These are phyloP conservation scores for Limnephilus marmoratus DNA, from an alignment of 2,888 invertebrate genomes.

Conservation along the genomic window DNA sequence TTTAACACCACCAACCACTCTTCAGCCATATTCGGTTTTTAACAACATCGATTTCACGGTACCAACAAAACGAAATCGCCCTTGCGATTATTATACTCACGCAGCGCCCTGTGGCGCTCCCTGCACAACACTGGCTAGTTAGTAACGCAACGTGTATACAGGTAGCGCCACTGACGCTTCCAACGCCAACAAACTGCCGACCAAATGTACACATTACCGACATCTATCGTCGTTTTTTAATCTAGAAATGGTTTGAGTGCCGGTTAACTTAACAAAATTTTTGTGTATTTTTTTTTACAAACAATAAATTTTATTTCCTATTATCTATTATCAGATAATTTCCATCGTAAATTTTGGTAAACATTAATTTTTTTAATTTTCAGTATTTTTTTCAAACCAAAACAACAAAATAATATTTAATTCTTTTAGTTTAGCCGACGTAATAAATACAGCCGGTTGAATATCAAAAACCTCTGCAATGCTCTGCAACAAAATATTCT, in stretches of 20 bases:
- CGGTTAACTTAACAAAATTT: neutral
- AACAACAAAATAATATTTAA: neutral
- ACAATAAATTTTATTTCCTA: neutral
- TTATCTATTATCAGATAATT: neutral
- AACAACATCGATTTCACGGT: constrained; percentile 72
- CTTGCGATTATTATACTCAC: constrained; percentile 67
- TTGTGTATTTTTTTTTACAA: neutral
- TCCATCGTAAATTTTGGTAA: neutral
- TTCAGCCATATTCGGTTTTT: constrained; percentile 87
- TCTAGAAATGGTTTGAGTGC: neutral
- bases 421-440: neutral
- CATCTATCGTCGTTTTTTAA: neutral
- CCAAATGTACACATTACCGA: neutral
- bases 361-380: no score
- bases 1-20: constrained; percentile 92
- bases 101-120: constrained; percentile 46
- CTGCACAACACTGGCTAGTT: constrained; percentile 53
- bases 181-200: neutral
- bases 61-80: constrained; percentile 68
- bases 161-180: constrained; percentile 53
- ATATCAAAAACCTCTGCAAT: neutral
- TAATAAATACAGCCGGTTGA: neutral
- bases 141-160: constrained; percentile 45
- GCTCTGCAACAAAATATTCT: neutral
- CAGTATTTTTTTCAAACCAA: no score